A percentile compares a stretch with the other conserved stretches of the same genome.
These are phyloP conservation scores for Crypturellus undulatus DNA, from an alignment of 2,113 vertebrate species.

Conservation along the genomic window DNA sequence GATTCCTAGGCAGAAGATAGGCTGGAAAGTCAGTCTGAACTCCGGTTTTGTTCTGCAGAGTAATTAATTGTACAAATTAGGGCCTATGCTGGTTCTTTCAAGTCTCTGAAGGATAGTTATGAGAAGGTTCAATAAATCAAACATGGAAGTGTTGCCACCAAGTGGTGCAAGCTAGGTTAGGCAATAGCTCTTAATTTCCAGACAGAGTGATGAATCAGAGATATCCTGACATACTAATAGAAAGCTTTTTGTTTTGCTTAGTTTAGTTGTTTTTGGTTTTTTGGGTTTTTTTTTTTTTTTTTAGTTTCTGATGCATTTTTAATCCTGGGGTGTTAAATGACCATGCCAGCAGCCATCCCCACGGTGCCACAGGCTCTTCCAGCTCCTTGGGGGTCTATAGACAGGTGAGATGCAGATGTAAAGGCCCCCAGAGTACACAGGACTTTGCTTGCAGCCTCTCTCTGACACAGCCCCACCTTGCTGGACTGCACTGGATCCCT, in stretches of 20 bases:
- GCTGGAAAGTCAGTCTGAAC: background rate
- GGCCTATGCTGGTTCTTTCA: slow-evolving; percentile 16
- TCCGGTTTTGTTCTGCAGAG: slow-evolving; percentile 8
- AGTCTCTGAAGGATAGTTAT: slow-evolving; percentile 48
- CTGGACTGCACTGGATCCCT: background rate
- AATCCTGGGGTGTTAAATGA: background rate
- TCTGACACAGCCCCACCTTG: accelerated
- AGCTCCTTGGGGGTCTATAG: background rate
- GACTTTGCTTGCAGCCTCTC: background rate
- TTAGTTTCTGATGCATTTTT: background rate
- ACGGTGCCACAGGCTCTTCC: background rate
- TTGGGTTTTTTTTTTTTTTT: background rate
- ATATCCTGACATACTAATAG: background rate
- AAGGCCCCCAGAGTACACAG: background rate
- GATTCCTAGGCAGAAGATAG: background rate
- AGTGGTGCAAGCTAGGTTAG: slow-evolving; percentile 75
- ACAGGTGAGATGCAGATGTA: background rate
- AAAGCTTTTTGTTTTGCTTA: background rate
- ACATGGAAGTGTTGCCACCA: slow-evolving; percentile 81
- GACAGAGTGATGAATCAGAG: background rate
- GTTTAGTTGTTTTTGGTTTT: background rate
- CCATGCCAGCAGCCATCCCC: background rate
- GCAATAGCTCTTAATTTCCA: slow-evolving; percentile 48
- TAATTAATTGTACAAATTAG: slow-evolving; percentile 39
- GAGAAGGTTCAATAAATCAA: slow-evolving; percentile 76